Percentiles rank a stretch among this genome's conserved stretches.
Conservation (phyloP, 2,113 vertebrate species). For the Tylochromis polylepis region DNA sequence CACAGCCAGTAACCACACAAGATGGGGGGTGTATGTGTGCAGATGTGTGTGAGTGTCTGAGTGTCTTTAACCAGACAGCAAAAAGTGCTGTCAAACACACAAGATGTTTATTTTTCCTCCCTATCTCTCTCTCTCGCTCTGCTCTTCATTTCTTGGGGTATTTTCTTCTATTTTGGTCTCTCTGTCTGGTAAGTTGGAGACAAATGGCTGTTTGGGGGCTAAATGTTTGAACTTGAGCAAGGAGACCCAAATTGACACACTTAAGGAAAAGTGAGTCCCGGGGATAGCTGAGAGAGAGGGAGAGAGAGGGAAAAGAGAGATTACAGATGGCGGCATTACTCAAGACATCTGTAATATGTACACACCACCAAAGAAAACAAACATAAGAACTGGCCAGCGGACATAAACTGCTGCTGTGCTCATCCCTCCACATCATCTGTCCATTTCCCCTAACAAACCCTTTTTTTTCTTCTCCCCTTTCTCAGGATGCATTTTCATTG, state of each 20-base stretch:
- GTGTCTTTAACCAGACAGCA: conserved; percentile 56
- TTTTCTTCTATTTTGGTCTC: conserved; percentile 62
- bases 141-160: conserved; percentile 63
- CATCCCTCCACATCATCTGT: not conserved
- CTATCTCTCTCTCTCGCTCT: not conserved
- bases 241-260: conserved; percentile 71
- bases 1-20: conserved; percentile 71
- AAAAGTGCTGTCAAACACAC: conserved; percentile 69
- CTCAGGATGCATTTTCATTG: not conserved
- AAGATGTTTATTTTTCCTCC: conserved; percentile 49
- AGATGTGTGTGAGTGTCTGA: not conserved
- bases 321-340: conserved; percentile 69
- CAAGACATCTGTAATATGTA: conserved; percentile 75
- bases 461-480: not conserved
- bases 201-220: conserved; percentile 69
- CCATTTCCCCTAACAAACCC: not conserved
- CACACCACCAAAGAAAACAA: conserved; percentile 64
- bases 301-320: conserved; percentile 57
- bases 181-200: conserved; percentile 63
- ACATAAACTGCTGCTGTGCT: conserved; percentile 35
- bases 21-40: conserved; percentile 32
- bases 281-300: conserved; percentile 54
- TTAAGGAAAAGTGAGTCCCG: conserved; percentile 68
- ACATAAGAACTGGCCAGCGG: conserved; percentile 58
- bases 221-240: conserved; percentile 77